phyloP scores from a whole-genome alignment of 2,797 vertebrate genomes.

The Gallirallus australis region DNA sequence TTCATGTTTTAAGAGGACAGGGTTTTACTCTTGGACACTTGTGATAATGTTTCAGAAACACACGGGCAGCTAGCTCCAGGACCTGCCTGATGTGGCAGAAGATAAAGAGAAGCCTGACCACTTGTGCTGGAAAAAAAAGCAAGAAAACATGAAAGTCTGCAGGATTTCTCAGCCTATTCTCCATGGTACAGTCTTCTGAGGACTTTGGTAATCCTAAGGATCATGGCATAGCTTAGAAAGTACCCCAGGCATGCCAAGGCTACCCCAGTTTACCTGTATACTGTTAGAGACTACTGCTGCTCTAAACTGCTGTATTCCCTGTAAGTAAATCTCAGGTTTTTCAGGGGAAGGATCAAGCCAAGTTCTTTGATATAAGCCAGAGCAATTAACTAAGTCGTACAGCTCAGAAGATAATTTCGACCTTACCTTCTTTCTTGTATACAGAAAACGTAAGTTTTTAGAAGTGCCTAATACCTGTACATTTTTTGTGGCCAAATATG shows the following conservation, averaged over 20 bases:
- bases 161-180: neutral
- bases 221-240: accelerated
- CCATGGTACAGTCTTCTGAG: neutral
- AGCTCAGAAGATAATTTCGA: neutral
- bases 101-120: neutral
- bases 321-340: neutral
- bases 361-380: neutral
- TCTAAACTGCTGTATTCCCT: neutral
- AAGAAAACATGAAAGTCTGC: neutral
- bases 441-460: neutral
- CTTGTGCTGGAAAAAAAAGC: neutral
- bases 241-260: neutral
- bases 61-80: neutral
- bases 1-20: neutral
- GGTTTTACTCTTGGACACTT: neutral
- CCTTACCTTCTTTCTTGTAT: accelerated
- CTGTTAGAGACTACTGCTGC: neutral
- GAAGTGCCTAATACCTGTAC: neutral
- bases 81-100: neutral
- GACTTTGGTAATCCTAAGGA: neutral
- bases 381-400: neutral
- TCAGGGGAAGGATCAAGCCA: neutral
- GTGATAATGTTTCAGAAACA: neutral
- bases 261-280: neutral
- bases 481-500: neutral